Evolutionary conservation across 2,888 invertebrate species (phyloP), one percentile per base, ranked within the genome.

Genomic region (Drosophila hawaiiensis): DNA sequence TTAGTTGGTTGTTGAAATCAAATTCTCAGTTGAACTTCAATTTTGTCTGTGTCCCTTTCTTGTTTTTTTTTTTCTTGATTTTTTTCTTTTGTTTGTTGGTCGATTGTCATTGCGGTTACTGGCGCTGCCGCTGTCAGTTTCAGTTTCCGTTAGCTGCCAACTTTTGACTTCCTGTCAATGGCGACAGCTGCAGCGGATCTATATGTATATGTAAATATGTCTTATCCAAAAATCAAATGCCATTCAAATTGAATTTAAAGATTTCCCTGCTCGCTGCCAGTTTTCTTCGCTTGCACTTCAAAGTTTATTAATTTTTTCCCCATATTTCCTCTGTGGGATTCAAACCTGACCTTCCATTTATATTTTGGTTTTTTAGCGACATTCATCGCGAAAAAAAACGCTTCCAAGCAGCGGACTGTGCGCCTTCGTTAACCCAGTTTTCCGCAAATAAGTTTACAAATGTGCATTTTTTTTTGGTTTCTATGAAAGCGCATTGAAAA

Each of bases 81-180:
- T 37, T 49, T 35, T 41, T 41, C 55, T 50, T 56, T 50, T 68
- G 66, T 56, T 73, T 59, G 62, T 59, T 64, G 76, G 77, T 70
- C 77, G 80, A 82, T 82, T 82, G 82, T 82, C 82, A 74, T 81
- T 82, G 82, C 69, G 82, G 82, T 82, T 80, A 73, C 80, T 80
- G 82, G 41, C 65, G 74, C 76, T 80, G 82, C 50, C 60, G 78
- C 80, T 83, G 82, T 80, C 82, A 82, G 74, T 66, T 80, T 76
- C 78, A 82, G 80, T 80, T 82, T 83, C 83, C 83, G 82, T 81
- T 76, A 62, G 79, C 80, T 82, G 82, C 78, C 82, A 83, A 83
- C 79, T 79, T 83, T 80, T 80, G 82, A 83, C 83, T 82, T 79
- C 76, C 80, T 76, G 82, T 83, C 82, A 83, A 80, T 76, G 76